Base-by-base conservation (phyloP, 2,113 vertebrate genomes). In the Potamarius usumacintae region DNA sequence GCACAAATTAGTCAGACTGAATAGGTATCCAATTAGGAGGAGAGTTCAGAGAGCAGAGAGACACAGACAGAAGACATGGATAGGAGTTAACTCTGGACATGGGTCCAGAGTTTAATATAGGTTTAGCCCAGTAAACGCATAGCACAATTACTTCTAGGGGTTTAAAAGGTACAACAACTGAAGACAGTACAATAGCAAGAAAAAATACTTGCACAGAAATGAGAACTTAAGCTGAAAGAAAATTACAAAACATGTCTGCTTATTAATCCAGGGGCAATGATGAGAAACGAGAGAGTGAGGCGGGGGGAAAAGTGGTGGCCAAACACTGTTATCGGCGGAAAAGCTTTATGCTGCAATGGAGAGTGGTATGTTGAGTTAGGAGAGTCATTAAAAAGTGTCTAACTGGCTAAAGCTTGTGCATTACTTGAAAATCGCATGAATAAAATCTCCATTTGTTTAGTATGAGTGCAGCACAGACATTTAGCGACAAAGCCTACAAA, bases 361-460 rank as follows among this genome's bases (percentile, higher is more conserved):
- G 85, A 74, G 82, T 91, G 91, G 91, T 80, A 89, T 85, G 63
- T 85, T 63, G 90, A 91, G 92, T 92, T 92, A 86, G 86, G 84
- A 89, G 91, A 93, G 92, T 93, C 93, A 94, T 94, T 94, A 93
- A 94, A 95, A 95, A 94, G 90, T 93, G 94, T 93, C 92, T 88
- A 93, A 94, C 90, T 94, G 90, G 94, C 94, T 93, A 88, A 95
- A 94, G 90, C 76, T 67, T 86, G 90, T 25, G 81, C 90, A 88
- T 58, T 85, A 89, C 89, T 90, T 91, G 90, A 93, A 94, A 95
- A 93, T 92, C 90, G 92, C 90, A 67, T 94, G 94, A 94, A 94
- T 94, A 93, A 94, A 95, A 95, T 95, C 92, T 94, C 92, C 94
- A 96, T 95, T 72, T 65, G 14, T 93, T 95, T 92, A 91, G 84